phyloP scores from a whole-genome alignment of 35 echinoderm and acorn worm genomes.

The Anneissia japonica region DNA sequence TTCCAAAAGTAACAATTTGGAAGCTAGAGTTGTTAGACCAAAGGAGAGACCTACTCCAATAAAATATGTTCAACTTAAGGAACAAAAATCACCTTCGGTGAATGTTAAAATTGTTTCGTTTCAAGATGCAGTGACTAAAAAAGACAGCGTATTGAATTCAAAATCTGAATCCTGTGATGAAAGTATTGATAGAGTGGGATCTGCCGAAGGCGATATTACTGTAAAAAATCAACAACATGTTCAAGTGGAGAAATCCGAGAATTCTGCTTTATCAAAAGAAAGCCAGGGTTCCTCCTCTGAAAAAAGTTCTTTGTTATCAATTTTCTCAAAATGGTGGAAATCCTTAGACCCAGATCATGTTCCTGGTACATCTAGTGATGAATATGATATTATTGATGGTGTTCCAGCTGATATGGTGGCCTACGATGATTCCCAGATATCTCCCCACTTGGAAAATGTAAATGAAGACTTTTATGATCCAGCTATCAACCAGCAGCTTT shows the following conservation, averaged over 20 bases:
- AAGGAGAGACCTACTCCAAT: too few relatives aligned
- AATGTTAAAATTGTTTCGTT: background rate
- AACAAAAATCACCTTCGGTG: too few relatives aligned
- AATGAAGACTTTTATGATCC: background rate
- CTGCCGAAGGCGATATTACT: background rate
- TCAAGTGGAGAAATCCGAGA: background rate
- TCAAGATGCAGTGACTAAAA: background rate
- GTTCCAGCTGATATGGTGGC: too few relatives aligned
- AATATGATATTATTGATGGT: background rate
- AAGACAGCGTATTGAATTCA: too few relatives aligned
- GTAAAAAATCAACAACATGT: too few relatives aligned
- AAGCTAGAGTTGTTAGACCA: too few relatives aligned
- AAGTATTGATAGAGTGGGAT: background rate
- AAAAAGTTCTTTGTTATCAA: background rate
- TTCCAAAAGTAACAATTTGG: too few relatives aligned
- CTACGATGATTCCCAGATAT: too few relatives aligned
- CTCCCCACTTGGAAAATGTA: background rate
- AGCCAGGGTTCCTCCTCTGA: background rate
- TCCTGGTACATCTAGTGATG: background rate
- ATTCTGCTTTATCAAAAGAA: background rate
- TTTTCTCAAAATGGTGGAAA: background rate
- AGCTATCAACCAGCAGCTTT: background rate
- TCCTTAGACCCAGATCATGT: background rate
- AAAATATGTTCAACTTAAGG: too few relatives aligned
- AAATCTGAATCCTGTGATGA: too few relatives aligned